These are phyloP conservation scores for Nestor notabilis DNA, from an alignment of 2,113 vertebrate genomes.

Conservation along the genomic window DNA sequence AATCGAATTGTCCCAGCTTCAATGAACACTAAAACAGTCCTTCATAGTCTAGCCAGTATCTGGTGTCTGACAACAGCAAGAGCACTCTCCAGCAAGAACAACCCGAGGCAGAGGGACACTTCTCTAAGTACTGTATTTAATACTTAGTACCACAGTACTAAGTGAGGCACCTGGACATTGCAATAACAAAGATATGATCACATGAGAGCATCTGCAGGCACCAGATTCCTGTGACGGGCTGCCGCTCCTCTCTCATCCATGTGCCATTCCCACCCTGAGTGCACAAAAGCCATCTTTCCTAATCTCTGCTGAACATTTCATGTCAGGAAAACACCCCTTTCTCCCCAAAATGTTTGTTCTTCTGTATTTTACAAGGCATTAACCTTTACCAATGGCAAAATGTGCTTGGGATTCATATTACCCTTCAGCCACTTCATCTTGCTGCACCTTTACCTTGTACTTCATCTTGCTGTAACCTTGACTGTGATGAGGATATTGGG, in stretches of 20 bases:
- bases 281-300: neutral
- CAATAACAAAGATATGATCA: neutral
- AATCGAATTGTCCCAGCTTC: neutral
- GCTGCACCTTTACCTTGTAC: neutral
- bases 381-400: neutral
- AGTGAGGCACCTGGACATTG: neutral
- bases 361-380: neutral
- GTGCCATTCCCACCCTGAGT: neutral
- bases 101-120: neutral
- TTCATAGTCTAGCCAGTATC: neutral
- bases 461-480: neutral
- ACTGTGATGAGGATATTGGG: neutral
- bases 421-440: neutral
- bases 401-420: neutral
- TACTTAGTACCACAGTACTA: no score
- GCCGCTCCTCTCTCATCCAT: neutral
- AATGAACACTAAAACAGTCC: neutral
- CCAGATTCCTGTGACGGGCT: neutral
- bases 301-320: fast-evolving
- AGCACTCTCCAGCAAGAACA: neutral
- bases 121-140: neutral
- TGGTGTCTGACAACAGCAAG: neutral
- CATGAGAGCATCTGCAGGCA: fast-evolving
- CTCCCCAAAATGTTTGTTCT: neutral
- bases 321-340: neutral